phyloP scores from a whole-genome alignment of 2,797 vertebrate genomes.

The Acridotheres tristis region DNA sequence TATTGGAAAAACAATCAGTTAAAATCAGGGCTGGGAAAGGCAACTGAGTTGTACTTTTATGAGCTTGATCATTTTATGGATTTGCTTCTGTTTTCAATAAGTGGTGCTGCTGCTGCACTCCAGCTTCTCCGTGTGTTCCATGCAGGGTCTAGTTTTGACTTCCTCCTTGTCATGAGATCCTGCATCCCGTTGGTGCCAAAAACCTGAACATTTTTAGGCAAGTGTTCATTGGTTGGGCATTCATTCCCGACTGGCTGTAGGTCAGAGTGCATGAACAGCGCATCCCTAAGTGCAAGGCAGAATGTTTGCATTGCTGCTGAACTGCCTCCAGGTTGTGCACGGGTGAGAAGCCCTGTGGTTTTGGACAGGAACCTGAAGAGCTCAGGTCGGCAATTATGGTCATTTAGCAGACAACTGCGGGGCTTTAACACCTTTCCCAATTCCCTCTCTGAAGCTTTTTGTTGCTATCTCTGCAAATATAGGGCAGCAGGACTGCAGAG shows the following conservation, averaged over 20 bases:
- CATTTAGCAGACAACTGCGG: constrained; percentile 50
- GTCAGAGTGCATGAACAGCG: background rate
- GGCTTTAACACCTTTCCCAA: constrained; percentile 17
- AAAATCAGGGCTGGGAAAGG: background rate
- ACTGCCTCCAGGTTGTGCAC: background rate
- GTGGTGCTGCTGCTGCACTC: background rate
- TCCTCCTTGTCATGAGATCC: background rate
- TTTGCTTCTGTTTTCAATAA: background rate
- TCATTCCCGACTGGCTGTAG: background rate
- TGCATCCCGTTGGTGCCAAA: background rate
- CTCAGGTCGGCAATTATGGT: constrained; percentile 13
- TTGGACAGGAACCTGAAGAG: constrained; percentile 5
- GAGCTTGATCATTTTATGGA: background rate
- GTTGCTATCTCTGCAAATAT: constrained; percentile 35
- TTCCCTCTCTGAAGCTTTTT: constrained; percentile 48
- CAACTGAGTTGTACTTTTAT: background rate
- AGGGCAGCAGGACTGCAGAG: constrained; percentile 24
- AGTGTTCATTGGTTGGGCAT: background rate
- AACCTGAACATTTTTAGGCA: background rate
- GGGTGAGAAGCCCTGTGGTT: constrained; percentile 25
- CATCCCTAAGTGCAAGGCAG: background rate
- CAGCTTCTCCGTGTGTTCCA: background rate
- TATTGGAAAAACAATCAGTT: background rate
- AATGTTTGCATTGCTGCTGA: background rate
- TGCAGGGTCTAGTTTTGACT: background rate